phyloP scores from a whole-genome alignment of 2,888 invertebrate species.

The Caenorhabditis plicata region DNA sequence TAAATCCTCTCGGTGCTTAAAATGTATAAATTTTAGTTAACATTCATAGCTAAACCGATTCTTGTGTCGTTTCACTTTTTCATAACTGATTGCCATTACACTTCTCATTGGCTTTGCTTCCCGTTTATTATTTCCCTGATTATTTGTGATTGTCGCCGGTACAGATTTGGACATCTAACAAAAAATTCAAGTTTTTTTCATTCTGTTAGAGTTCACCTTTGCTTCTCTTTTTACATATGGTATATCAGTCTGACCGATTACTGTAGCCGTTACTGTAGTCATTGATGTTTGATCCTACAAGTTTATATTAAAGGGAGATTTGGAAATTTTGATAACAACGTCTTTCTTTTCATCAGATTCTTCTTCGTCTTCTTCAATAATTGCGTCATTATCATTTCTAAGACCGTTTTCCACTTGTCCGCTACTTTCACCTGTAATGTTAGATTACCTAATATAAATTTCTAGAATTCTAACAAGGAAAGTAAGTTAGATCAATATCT shows the following conservation, averaged over 20 bases:
- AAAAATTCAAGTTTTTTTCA: too few relatives aligned
- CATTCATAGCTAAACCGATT: too few relatives aligned
- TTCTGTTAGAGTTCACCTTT: too few relatives aligned
- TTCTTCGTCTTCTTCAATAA: conserved; percentile 51
- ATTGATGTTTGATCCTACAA: conserved; percentile 37
- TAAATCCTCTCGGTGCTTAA: conserved; percentile 61
- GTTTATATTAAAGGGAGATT: not conserved
- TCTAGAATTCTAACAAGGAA: too few relatives aligned
- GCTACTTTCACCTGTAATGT: conserved; percentile 43
- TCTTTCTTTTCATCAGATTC: conserved; percentile 33
- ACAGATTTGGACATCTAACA: conserved; percentile 33
- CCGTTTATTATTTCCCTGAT: conserved; percentile 41
- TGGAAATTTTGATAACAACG: not conserved
- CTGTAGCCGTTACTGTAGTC: conserved; percentile 39
- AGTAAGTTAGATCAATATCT: too few relatives aligned
- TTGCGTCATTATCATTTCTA: conserved; percentile 41
- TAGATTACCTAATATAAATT: not conserved
- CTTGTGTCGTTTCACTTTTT: conserved; percentile 63
- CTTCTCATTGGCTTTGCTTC: conserved; percentile 45
- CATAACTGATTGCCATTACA: conserved; percentile 54
- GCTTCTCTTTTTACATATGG: conserved; percentile 42
- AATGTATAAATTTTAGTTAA: not conserved
- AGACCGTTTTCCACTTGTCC: conserved; percentile 52
- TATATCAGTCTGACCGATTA: conserved; percentile 30
- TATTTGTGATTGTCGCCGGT: conserved; percentile 30